Conservation (phyloP, 2,797 vertebrate genomes). For the Gymnothorax javanicus region DNA sequence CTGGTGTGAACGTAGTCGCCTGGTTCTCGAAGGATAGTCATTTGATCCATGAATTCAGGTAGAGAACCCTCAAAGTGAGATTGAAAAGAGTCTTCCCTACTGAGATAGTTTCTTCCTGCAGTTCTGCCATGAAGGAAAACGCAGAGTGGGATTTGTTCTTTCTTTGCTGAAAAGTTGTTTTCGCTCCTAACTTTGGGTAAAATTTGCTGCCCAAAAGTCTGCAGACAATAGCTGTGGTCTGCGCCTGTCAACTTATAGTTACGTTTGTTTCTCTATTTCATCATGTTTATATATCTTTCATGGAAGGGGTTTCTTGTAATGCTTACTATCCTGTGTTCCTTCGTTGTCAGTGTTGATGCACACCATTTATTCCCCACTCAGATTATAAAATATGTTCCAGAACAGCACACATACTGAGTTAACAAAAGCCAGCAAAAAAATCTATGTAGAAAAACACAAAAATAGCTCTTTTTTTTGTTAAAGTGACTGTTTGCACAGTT, state of each 20-base stretch:
- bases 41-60: not conserved
- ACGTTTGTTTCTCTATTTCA: not conserved
- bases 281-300: not conserved
- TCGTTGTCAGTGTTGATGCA: not conserved
- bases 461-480: slow-evolving; percentile 6
- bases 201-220: not conserved
- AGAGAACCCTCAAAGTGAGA: not conserved
- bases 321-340: not conserved
- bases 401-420: not conserved
- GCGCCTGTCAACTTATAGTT: not conserved
- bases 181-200: not conserved
- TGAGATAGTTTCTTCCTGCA: not conserved
- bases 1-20: not conserved
- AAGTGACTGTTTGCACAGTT: not conserved
- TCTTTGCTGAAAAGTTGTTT: not conserved
- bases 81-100: not conserved
- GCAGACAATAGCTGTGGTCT: not conserved
- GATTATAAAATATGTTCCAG: not conserved
- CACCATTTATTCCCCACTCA: not conserved
- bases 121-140: not conserved
- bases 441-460: not conserved
- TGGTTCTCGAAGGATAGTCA: not conserved
- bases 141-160: not conserved
- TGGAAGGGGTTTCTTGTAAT: not conserved
- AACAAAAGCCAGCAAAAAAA: not conserved